phyloP scores from a whole-genome alignment of 2,797 vertebrate species.

The Cottoperca gobio region DNA sequence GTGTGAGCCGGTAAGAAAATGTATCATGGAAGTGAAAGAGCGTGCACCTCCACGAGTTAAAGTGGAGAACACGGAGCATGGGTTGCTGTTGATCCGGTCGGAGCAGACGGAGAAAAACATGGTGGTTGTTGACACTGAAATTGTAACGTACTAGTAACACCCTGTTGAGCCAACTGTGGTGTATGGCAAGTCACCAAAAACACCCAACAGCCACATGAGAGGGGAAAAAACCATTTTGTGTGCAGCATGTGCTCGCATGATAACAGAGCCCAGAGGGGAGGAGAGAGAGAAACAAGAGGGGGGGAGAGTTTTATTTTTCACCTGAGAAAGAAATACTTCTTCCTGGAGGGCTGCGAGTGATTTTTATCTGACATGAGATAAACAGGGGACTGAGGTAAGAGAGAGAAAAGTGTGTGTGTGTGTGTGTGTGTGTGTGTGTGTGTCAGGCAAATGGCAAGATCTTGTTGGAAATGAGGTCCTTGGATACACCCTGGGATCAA shows the following conservation, averaged over 20 bases:
- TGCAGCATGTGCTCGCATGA: slow-evolving; percentile 32
- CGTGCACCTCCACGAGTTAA: slow-evolving; percentile 22
- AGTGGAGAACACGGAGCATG: slow-evolving; percentile 7
- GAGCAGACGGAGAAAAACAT: slow-evolving; percentile 24
- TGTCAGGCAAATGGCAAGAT: slow-evolving; percentile 35
- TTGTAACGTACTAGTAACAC: slow-evolving; percentile 11
- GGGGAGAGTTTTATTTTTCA: background rate
- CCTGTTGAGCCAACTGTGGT: slow-evolving; percentile 14
- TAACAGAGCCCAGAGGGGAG: slow-evolving; percentile 7
- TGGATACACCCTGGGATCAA: slow-evolving; percentile 61
- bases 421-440: slow-evolving; percentile 16
- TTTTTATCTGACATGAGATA: slow-evolving; percentile 52
- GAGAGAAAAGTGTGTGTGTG: background rate
- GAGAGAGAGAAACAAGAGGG: background rate
- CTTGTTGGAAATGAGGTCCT: slow-evolving; percentile 36
- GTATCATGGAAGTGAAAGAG: slow-evolving; percentile 36
- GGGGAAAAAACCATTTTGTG: slow-evolving; percentile 19
- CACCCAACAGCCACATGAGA: slow-evolving; percentile 26
- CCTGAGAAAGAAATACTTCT: slow-evolving; percentile 23
- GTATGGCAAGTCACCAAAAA: slow-evolving; percentile 31
- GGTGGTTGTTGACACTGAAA: slow-evolving; percentile 35
- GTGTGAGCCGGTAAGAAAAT: slow-evolving; percentile 23
- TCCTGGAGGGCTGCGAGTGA: slow-evolving; percentile 33
- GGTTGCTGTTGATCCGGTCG: background rate
- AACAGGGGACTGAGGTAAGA: slow-evolving; percentile 25